phyloP scores from a whole-genome alignment of 2,113 vertebrate genomes.

The Dunckerocampus dactyliophorus region DNA sequence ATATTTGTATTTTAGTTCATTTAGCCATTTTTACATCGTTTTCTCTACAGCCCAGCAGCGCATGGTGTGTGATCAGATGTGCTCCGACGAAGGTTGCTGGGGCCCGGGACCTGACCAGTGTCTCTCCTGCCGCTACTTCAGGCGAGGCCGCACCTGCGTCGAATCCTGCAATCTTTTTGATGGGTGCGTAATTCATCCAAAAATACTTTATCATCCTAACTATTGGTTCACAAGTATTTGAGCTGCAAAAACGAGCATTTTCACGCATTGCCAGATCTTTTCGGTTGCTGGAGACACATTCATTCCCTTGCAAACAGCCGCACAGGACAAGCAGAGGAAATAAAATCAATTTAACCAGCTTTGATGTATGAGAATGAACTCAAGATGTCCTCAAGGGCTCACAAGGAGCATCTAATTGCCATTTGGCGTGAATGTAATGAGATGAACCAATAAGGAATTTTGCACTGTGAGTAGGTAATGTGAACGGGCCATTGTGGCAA shows the following conservation, averaged over 20 bases:
- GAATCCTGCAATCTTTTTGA: constrained; percentile 89
- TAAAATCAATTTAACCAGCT: constrained; percentile 44
- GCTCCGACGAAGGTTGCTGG: constrained; percentile 92
- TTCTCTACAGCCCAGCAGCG: constrained; percentile 79
- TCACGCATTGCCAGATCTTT: neutral
- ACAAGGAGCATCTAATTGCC: constrained; percentile 48
- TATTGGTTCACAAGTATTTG: neutral
- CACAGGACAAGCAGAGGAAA: constrained; percentile 25
- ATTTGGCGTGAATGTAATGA: constrained; percentile 54
- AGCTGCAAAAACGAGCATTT: neutral
- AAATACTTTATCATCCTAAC: neutral
- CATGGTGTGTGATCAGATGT: constrained; percentile 88
- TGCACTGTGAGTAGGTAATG: constrained; percentile 15
- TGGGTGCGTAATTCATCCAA: constrained; percentile 73
- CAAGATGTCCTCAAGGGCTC: constrained; percentile 38
- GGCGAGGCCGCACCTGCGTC: constrained; percentile 84
- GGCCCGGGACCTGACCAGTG: constrained; percentile 93
- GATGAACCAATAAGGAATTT: constrained; percentile 45
- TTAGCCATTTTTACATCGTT: neutral
- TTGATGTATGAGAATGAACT: constrained; percentile 46
- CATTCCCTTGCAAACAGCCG: constrained; percentile 18
- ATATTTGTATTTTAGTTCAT: too few relatives aligned
- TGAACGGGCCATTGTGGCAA: constrained; percentile 22
- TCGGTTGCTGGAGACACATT: constrained; percentile 12
- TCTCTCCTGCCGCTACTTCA: constrained; percentile 87